Evolutionary conservation across 2,113 vertebrate species (phyloP).

Genomic region (Lipotes vexillifer): DNA sequence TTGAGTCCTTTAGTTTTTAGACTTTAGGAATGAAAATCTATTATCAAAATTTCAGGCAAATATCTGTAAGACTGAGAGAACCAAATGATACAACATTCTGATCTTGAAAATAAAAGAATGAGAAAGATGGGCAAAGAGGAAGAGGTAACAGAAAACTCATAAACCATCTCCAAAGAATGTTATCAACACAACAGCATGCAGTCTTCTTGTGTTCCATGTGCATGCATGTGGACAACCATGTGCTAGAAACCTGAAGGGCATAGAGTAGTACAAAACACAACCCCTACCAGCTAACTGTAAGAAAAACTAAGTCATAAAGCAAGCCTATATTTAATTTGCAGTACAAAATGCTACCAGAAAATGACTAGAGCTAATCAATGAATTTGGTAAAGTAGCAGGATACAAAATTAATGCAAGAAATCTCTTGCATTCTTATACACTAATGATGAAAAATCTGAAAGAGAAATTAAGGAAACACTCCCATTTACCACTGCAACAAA

Average conservation of each 20-base stretch:
- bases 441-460: too few relatives aligned
- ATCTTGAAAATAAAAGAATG: not conserved
- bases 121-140: not conserved
- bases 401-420: too few relatives aligned
- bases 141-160: not conserved
- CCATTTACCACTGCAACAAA: too few relatives aligned
- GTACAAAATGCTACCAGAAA: not conserved
- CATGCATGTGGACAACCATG: not conserved
- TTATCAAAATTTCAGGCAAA: not conserved
- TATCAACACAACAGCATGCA: not conserved
- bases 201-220: not conserved
- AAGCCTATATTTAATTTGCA: not conserved
- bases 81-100: not conserved
- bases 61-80: not conserved
- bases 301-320: not conserved
- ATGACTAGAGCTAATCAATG: too few relatives aligned
- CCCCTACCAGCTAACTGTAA: not conserved
- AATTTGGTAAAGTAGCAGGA: too few relatives aligned
- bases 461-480: too few relatives aligned
- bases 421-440: too few relatives aligned
- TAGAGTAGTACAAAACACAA: not conserved
- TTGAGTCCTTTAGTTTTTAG: not conserved
- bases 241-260: not conserved
- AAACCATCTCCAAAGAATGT: not conserved
- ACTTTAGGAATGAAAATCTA: not conserved